Evolutionary conservation across 1,140 invertebrate genomes (phyloP), one percentile per base, ranked within the genome.

Genomic region (Solenopsis invicta): DNA sequence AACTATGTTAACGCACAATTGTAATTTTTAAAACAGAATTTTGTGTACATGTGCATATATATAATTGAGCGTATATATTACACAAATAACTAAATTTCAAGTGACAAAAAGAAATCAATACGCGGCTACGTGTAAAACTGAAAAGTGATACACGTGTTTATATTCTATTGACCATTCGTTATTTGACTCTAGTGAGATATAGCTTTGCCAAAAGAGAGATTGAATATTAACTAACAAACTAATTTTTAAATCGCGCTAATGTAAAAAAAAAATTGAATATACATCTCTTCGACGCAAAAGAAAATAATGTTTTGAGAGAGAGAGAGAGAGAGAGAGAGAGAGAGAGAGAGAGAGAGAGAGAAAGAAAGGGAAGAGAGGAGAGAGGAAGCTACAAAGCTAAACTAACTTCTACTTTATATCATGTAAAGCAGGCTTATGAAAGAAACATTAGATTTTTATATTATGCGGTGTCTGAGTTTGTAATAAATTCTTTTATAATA

Each of bases 31-130:
- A 29, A 37, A 13, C 52, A 82, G 4, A 59, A 72, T 48, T 48
- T 12, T 72, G 9, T 21, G 4, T 29, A 29, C 18, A 62, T 69
- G 6, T 18, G 16, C n/a, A 34, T 34, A 3, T 71, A 34, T 34
- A 3, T 71, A 29, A 29, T 24, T 56, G 13, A 76, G 8, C 8
- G 16, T 48, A n/a, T 24, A 29, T 61, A 18, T 48, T 12, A 50
- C 5, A 48, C 3, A 66, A 21, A 16, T 10, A 24, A 69, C 2
- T 85, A 8, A 45, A 61, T 48, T 69, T 67, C 4, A 37, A 48
- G 16, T 48, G 29, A 62, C 29, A 45, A 81, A 76, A 78, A 78
- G 77, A 59, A 59, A 86, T 66, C 24, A 37, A 87, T 54, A 52
- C 45, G 62, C 41, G 0, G 18, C 50, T 21, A 10, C 16, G 24